Evolutionary conservation across 2,113 vertebrate genomes (phyloP), one percentile per base, ranked within the genome.

Genomic region (Odobenus rosmarus): DNA sequence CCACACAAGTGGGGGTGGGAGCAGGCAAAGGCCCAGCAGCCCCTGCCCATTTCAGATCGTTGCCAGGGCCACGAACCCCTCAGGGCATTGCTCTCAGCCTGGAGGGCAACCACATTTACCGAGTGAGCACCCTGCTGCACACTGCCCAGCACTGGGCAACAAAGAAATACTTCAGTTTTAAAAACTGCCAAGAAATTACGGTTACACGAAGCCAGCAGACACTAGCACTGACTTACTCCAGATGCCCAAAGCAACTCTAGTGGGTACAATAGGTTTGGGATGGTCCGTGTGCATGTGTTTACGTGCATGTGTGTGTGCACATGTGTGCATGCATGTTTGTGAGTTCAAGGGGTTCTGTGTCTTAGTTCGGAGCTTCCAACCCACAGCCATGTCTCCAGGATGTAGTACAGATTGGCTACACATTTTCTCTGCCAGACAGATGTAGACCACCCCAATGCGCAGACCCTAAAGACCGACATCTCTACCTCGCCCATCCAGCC

Each of bases 261-360:
- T 6, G 31, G 24, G 64, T 51, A 12, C 46, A 19, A 33, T 13
- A 69, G n/a, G 24, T 64, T 4, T 49, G 13, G n/a, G 31, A 53
- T 5, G 23, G 53, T n/a, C 10, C 14, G 31, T 28, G 9, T 39
- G 18, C 62, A 1, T 46, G 33, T 26, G 23, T 42, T 5, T 24
- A 57, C 0, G 0, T 6, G 23, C 18, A 8, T 3, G 2, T 24
- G 28, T 71, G n/a, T 16, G 26, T 31, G n/a, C 5, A 5, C 6
- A 0, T 36, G 4, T n/a, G 18, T 23, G 0, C 51, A 9, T 3
- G 12, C 0, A 5, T 79, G 49, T 82, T 10, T 36, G 19, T 5
- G 31, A 15, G 67, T 7, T 36, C 39, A 14, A 36, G 81, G 49
- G 36, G 11, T 3, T 77, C 15, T 5, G 5, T 1, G 49, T 8